Percentiles rank a stretch among this genome's conserved stretches.
Conservation (phyloP, 2,113 vertebrate genomes). For the Alligator mississippiensis region DNA sequence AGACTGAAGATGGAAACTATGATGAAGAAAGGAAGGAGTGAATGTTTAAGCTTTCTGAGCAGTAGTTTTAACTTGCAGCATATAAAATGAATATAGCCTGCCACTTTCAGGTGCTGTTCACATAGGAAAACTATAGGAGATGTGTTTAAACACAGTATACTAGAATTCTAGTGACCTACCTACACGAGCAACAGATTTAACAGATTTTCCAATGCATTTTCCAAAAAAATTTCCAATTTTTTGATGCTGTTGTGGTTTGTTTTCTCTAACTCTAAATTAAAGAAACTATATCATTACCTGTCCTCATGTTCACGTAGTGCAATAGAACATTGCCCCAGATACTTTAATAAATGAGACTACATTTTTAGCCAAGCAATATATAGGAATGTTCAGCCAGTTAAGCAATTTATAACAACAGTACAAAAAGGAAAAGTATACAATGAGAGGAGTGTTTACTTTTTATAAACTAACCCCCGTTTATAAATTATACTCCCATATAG, state of each 20-base stretch:
- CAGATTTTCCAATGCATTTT: neutral
- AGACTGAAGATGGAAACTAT: neutral
- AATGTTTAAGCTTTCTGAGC: neutral
- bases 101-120: neutral
- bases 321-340: neutral
- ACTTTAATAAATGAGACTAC: neutral
- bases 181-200: rapidly evolving
- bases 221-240: neutral
- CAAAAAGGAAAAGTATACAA: neutral
- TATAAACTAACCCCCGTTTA: neutral
- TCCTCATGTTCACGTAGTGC: neutral
- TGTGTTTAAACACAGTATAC: neutral
- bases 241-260: too few species aligned
- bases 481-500: neutral
- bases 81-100: neutral
- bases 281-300: neutral
- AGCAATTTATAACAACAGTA: neutral
- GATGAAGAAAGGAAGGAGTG: neutral
- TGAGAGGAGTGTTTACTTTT: neutral
- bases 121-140: neutral
- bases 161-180: neutral
- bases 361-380: neutral
- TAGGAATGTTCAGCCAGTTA: neutral
- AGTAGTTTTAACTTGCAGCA: neutral
- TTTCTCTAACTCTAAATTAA: neutral